These are phyloP conservation scores for Lepas anatifera DNA, from an alignment of 2,888 invertebrate species.

Conservation along the genomic window DNA sequence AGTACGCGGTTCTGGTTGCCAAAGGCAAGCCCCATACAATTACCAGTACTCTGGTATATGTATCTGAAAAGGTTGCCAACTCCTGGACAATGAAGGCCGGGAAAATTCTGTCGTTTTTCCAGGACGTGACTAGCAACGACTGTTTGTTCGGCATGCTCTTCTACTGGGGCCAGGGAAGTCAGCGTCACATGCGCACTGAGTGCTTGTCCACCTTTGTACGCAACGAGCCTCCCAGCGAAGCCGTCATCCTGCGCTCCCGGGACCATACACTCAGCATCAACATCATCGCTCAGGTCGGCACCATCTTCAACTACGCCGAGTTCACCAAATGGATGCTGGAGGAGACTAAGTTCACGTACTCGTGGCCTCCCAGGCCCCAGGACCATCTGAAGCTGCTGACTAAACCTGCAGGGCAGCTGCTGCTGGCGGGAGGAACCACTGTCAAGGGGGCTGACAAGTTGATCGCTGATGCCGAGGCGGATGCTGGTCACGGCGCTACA, in stretches of 20 bases:
- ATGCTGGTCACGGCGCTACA: no score
- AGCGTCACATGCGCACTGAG: constrained; percentile 34
- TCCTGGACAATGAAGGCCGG: background rate
- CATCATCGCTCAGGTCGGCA: background rate
- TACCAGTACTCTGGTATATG: background rate
- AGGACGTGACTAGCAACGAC: background rate
- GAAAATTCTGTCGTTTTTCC: background rate
- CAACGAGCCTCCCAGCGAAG: background rate
- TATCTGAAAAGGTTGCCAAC: background rate
- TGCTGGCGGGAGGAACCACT: no score
- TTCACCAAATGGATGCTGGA: background rate
- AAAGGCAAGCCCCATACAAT: background rate
- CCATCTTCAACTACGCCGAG: background rate
- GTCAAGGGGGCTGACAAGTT: no score
- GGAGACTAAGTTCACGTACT: background rate
- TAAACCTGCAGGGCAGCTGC: no score
- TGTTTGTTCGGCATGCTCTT: background rate
- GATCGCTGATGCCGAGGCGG: no score
- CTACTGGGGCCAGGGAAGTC: constrained; percentile 35
- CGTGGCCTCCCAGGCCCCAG: background rate
- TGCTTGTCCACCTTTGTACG: background rate
- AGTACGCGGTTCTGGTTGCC: background rate
- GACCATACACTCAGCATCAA: background rate
- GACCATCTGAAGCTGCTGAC: no score
- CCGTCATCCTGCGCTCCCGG: background rate